These are phyloP conservation scores for Heliconius melpomene DNA, from an alignment of 1,140 invertebrate genomes.

Conservation along the genomic window DNA sequence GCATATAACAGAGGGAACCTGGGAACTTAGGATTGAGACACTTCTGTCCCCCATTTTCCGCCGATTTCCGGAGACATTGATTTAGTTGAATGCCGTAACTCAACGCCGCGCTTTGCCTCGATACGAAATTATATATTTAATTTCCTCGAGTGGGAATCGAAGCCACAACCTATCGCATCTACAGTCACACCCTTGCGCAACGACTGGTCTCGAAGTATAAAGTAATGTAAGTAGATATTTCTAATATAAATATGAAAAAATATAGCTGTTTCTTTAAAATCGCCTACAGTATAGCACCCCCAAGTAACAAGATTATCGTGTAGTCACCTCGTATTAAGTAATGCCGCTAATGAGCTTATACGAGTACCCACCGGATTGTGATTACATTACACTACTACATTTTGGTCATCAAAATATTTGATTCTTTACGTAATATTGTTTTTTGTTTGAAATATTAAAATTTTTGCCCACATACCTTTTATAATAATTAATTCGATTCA, in stretches of 20 bases:
- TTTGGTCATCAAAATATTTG: not conserved
- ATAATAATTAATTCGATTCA: too few relatives aligned
- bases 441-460: not conserved
- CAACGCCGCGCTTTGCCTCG: too few relatives aligned
- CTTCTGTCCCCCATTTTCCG: not conserved
- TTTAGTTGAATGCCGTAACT: not conserved
- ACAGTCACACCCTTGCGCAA: too few relatives aligned
- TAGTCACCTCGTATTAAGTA: slow-evolving; percentile 23
- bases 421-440: not conserved
- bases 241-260: too few relatives aligned
- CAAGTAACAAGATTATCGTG: slow-evolving; percentile 22
- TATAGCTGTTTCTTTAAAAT: too few relatives aligned
- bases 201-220: too few relatives aligned
- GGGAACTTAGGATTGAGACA: not conserved
- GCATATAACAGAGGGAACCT: not conserved
- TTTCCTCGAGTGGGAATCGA: not conserved
- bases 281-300: not conserved
- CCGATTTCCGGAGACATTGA: not conserved
- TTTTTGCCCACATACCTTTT: not conserved
- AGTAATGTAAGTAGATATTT: too few relatives aligned
- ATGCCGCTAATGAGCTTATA: slow-evolving; percentile 28
- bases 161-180: too few relatives aligned
- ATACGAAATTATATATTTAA: not conserved
- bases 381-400: slow-evolving; percentile 14
- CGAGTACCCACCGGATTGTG: not conserved